Base-by-base conservation (phyloP, 1,140 invertebrate genomes). In the Bombus vancouverensis region DNA sequence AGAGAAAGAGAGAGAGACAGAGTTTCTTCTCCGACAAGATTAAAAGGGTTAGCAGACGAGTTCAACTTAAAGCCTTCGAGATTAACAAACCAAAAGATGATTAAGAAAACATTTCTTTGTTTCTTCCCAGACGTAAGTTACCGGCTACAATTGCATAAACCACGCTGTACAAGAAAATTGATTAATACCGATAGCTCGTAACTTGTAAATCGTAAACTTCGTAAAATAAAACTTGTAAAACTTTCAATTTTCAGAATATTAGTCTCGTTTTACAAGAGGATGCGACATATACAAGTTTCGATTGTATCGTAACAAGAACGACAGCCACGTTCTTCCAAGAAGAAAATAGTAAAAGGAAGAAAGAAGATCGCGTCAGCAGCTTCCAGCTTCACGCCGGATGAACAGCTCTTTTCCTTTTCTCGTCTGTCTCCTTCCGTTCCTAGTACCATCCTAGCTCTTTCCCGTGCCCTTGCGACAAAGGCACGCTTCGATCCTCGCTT, bases 401-500 rank as follows among this genome's bases (percentile, higher is more conserved):
- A 39, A 28, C n/a, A 37, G 47, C 66, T 47, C 72, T 65, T 47
- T 71, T 28, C 59, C 74, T 22, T 62, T 22, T 59, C 42, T 28
- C 32, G 22, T 39, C 25, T 12, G 39, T 34, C 37, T 25, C 28
- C 34, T 9, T 72, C 9, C 65, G n/a, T 81, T 71, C 6, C 6
- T 18, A 12, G 62, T 28, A n/a, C 59, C 18, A 22, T 53, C 47
- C 83, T 12, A 22, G 18, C 85, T 25, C 34, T 74, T 37, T 37
- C 75, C 57, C 32, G 22, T 85, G 85, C 78, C 87, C 85, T 87
- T 82, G 74, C 47, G 87, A 88, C 74, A 87, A 82, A 88, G 85
- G n/a, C 75, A 72, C 75, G 73, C 68, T 81, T 88, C 81, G 81
- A 88, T 88, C 81, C 87, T 88, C 87, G 83, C 81, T 81, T 87